Base-by-base conservation (phyloP, 2,113 vertebrate species). In the Empidonax alnorum region DNA sequence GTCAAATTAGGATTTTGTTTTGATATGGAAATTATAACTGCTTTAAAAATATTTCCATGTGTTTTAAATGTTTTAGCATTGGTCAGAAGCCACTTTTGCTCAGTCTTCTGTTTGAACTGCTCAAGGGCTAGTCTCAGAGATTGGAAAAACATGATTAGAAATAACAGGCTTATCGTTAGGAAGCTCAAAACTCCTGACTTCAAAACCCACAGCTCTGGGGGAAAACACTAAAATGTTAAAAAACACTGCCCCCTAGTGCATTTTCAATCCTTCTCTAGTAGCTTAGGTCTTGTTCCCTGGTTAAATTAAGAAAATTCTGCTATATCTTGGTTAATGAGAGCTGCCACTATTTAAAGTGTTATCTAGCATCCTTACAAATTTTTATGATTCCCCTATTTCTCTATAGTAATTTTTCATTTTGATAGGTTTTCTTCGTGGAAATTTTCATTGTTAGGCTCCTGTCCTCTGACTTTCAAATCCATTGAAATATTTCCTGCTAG, bases 181-280 rank as follows among this genome's bases (percentile, higher is more conserved):
- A 85, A 94, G 65, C 47, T 89, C 16, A 0, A 74, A 74, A 81
- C 18, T 58, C 37, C 22, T 44, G 39, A 31, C 58, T 35, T 83
- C 0, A 1, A 78, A 84, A 55, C 41, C 16, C 28, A 25, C 19
- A 61, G 27, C 24, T 79, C 16, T 0, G 4, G 69, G 44, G 35
- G 21, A 68, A 41, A 28, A 78, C 12, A 52, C 11, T 68, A 52
- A 89, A 47, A 77, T 42, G 41, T 82, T 87, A 65, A 84, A 94
- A 93, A 84, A 28, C 41, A 68, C 52, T 93, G 82, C 90, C 49
- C 62, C 68, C 87, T 91, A 82, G 74, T 80, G 90, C 53, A 47
- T 95, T 84, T 93, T 63, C 62, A 61, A 0, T 78, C 58, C 78
- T 84, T 31, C 22, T 35, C 21, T 56, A 14, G n/a, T 44, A 79